Evolutionary conservation across 2,888 invertebrate genomes (phyloP).

Genomic region (Ichneumon xanthorius): DNA sequence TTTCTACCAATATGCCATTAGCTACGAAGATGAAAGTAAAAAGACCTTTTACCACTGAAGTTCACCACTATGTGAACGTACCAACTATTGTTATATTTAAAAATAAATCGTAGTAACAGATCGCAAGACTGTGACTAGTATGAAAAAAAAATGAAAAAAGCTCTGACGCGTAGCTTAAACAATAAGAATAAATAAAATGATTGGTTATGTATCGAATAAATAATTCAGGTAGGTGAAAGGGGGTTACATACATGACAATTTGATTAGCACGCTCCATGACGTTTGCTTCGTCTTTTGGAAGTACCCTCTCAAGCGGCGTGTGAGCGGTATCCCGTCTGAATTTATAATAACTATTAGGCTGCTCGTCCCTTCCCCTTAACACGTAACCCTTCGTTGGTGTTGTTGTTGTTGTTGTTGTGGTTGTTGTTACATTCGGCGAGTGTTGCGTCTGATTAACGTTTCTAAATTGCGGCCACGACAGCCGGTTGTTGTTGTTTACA

Average conservation of each 20-base stretch:
- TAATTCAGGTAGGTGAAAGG: slow-evolving; percentile 45
- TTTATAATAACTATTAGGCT: slow-evolving; percentile 83
- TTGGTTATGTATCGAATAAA: slow-evolving; percentile 27
- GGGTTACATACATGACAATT: slow-evolving; percentile 92
- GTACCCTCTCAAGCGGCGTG: slow-evolving; percentile 87
- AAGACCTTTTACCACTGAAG: slow-evolving; percentile 61
- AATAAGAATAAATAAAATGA: slow-evolving; percentile 38
- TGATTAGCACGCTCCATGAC: slow-evolving; percentile 94
- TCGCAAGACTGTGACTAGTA: slow-evolving; percentile 33
- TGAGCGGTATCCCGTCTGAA: slow-evolving; percentile 82
- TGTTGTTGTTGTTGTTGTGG: slow-evolving; percentile 71
- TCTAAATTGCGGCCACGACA: slow-evolving; percentile 87
- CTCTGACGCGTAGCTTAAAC: slow-evolving; percentile 56
- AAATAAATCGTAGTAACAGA: slow-evolving; percentile 17
- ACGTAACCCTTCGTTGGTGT: slow-evolving; percentile 78
- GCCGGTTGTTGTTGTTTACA: slow-evolving; percentile 86
- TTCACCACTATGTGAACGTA: slow-evolving; percentile 60
- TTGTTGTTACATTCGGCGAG: slow-evolving; percentile 57
- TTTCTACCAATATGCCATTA: slow-evolving; percentile 52
- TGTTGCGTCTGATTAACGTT: slow-evolving; percentile 83
- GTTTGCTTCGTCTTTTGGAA: slow-evolving; percentile 91
- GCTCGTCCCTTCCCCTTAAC: slow-evolving; percentile 82
- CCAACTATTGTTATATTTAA: slow-evolving; percentile 41
- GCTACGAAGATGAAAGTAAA: slow-evolving; percentile 54
- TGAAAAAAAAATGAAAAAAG: slow-evolving; percentile 26